phyloP scores from a whole-genome alignment of 2,797 vertebrate genomes.

The Alfaro cultratus region DNA sequence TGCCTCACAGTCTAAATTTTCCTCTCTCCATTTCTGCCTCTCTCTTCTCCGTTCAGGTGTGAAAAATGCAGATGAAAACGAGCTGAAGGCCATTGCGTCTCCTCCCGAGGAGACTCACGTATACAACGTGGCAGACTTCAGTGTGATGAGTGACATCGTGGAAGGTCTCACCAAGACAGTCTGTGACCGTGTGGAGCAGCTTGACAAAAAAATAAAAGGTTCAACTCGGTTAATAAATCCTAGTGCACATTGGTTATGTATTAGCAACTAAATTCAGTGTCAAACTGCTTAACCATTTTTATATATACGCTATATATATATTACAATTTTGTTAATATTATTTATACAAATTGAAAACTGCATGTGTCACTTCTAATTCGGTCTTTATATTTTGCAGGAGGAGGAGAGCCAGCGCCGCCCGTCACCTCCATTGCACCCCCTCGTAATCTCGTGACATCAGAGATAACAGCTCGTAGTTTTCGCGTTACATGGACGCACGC shows the following conservation, averaged over 20 bases:
- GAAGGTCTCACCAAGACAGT: conserved; percentile 89
- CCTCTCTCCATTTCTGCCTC: not conserved
- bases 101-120: conserved; percentile 90
- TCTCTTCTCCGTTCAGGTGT: conserved; percentile 81
- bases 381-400: conserved; percentile 14
- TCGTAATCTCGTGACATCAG: conserved; percentile 86
- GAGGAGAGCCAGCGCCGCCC: conserved; percentile 22
- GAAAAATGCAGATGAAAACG: conserved; percentile 94
- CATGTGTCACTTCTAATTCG: not conserved
- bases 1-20: not conserved
- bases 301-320: not conserved
- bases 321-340: not conserved
- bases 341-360: not conserved
- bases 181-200: conserved; percentile 89
- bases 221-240: not conserved
- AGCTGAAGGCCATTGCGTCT: conserved; percentile 92
- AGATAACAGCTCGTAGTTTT: conserved; percentile 92
- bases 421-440: conserved; percentile 77
- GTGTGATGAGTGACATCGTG: conserved; percentile 93
- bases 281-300: not conserved
- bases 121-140: conserved; percentile 96
- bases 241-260: not conserved
- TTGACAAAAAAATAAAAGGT: conserved; percentile 89
- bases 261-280: not conserved
- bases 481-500: conserved; percentile 90